phyloP scores from a whole-genome alignment of 2,888 invertebrate genomes.

The Muschampia plurimacula region DNA sequence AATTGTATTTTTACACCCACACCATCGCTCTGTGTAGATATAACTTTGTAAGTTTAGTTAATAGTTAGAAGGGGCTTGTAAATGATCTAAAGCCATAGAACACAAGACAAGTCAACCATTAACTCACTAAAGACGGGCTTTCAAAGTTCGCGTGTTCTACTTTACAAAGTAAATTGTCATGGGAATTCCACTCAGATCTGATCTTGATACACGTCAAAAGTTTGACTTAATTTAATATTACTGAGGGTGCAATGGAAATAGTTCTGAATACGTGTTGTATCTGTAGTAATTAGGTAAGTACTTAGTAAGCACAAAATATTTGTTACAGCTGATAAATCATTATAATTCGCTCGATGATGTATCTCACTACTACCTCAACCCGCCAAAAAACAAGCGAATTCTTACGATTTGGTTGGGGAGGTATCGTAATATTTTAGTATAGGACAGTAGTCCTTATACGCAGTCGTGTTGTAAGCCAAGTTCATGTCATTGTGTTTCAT shows the following conservation, averaged over 20 bases:
- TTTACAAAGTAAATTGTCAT: constrained; percentile 31
- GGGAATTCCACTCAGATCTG: constrained; percentile 26
- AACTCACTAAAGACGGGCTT: constrained; percentile 11
- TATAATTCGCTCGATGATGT: too few species aligned
- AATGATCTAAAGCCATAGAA: constrained; percentile 16
- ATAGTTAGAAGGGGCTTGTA: neutral
- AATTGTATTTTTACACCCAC: too few species aligned
- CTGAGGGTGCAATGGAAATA: constrained; percentile 1
- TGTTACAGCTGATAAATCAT: too few species aligned
- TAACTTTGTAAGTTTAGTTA: neutral
- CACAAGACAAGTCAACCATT: constrained; percentile 27
- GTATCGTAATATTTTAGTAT: too few species aligned
- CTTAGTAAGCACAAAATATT: too few species aligned
- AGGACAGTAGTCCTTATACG: too few species aligned
- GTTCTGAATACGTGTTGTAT: neutral
- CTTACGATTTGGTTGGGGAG: too few species aligned
- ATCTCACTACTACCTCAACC: too few species aligned
- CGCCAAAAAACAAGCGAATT: too few species aligned
- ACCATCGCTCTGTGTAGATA: neutral
- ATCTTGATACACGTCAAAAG: constrained; percentile 28
- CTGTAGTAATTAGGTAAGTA: too few species aligned
- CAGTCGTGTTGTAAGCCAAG: too few species aligned
- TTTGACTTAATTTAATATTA: constrained; percentile 28
- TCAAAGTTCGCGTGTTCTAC: constrained; percentile 22
- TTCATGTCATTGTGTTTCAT: too few species aligned